A percentile compares a stretch with the other conserved stretches of the same genome.
phyloP scores from a whole-genome alignment of 2,113 vertebrate species.

The Python bivittatus region DNA sequence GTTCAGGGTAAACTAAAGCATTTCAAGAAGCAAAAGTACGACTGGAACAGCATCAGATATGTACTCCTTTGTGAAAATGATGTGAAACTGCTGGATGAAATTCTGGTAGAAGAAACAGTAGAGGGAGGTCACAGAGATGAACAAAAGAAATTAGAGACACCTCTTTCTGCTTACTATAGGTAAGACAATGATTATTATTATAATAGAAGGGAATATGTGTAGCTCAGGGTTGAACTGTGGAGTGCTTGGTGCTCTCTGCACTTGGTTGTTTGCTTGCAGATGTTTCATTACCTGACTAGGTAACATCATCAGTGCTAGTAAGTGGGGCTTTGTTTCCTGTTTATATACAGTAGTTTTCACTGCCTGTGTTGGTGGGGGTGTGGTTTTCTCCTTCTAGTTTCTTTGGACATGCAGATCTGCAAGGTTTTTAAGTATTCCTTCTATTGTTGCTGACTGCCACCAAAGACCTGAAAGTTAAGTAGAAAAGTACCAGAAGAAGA shows the following conservation, averaged over 20 bases:
- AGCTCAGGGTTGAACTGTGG: background rate
- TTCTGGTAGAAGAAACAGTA: slow-evolving; percentile 45
- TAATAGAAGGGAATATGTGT: background rate
- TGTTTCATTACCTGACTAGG: background rate
- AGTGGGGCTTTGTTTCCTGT: background rate
- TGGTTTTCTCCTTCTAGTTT: background rate
- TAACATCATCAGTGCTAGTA: background rate
- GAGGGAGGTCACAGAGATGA: slow-evolving; percentile 20
- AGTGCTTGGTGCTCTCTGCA: background rate
- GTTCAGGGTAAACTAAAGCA: slow-evolving; percentile 48
- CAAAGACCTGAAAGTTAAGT: slow-evolving; percentile 54
- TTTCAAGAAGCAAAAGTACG: slow-evolving; percentile 59
- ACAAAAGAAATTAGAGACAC: slow-evolving; percentile 50
- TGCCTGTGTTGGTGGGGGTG: background rate
- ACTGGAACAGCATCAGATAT: slow-evolving; percentile 66
- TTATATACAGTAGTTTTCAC: background rate
- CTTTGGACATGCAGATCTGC: slow-evolving; percentile 48
- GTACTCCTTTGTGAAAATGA: slow-evolving; percentile 64
- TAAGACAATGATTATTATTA: slow-evolving; percentile 22
- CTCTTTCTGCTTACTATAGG: slow-evolving; percentile 72
- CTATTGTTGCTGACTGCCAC: slow-evolving; percentile 70
- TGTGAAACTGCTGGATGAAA: slow-evolving; percentile 49
- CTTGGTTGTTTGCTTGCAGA: background rate
- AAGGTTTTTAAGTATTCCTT: slow-evolving; percentile 64
- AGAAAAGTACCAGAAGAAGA: slow-evolving; percentile 28